These are phyloP conservation scores for Pachyramphus minor DNA, from an alignment of 2,113 vertebrate genomes.

Conservation along the genomic window DNA sequence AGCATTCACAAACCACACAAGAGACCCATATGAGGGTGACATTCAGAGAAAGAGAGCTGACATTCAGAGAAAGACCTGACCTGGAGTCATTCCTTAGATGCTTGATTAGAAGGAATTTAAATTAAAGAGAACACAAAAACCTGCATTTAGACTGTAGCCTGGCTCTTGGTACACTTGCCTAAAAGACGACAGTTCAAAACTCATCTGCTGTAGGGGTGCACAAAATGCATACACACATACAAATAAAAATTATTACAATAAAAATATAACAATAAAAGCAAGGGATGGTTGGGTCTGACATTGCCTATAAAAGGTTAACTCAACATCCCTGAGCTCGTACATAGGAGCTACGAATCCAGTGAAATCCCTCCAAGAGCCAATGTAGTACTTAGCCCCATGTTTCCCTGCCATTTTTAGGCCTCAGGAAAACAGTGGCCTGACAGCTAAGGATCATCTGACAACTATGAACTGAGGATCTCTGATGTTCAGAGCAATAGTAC, in stretches of 20 bases:
- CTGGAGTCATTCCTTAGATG: neutral
- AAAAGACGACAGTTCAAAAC: neutral
- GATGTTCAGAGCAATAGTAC: neutral
- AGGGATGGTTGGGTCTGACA: neutral
- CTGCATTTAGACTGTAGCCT: neutral
- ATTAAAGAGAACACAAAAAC: neutral
- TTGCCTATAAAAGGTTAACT: neutral
- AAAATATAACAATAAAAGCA: neutral
- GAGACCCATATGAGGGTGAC: neutral
- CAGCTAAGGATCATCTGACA: neutral
- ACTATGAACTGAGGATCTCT: neutral
- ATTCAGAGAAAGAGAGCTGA: neutral
- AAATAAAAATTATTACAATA: neutral
- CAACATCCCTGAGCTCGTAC: neutral
- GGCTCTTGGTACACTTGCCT: neutral
- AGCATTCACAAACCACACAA: neutral
- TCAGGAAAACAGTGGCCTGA: neutral
- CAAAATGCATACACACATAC: fast-evolving
- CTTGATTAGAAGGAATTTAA: neutral
- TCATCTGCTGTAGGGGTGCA: neutral
- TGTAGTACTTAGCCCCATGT: fast-evolving
- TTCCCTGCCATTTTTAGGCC: neutral
- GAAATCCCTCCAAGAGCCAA: neutral
- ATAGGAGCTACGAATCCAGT: neutral
- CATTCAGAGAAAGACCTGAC: neutral